Base-by-base conservation (phyloP, 1,140 invertebrate genomes). In the Zaprionus inermis region DNA sequence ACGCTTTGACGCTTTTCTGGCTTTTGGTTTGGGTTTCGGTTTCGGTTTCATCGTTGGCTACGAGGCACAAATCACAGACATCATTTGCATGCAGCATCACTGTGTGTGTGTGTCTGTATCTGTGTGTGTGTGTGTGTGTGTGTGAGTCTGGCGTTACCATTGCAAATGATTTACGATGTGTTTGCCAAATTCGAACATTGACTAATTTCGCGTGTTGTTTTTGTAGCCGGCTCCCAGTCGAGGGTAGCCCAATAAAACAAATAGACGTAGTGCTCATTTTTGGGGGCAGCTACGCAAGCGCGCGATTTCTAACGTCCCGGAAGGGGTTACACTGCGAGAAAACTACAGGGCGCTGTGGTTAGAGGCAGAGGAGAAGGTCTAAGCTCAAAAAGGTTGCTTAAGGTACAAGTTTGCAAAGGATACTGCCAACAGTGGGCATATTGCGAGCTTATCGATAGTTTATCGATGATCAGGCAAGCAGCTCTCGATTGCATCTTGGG, bases 101-200 rank as follows among this genome's bases (percentile, higher is more conserved):
- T 38, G 16, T 11, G 24, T 63, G 24, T 65, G 0, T n/a, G 32
- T 73, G 24, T 44, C 41, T 61, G 49, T n/a, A 38, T 74, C 24
- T 44, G 52, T 61, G 49, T 59, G 16, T 55, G n/a, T 34, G 16
- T 52, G 18, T 38, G 22, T 59, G 10, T 38, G 28, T 16, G 36
- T 79, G 57, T 51, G 61, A 55, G 18, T 52, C 18, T 67, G 5
- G 24, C 41, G 60, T 41, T 36, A 58, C 38, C 52, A 65, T 60
- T 71, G 41, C 57, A 70, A 59, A 72, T 88, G 83, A 86, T 86
- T 86, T 88, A 86, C 74, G 84, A 82, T 72, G 66, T 70, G 56
- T 65, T 79, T 83, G 83, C 83, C 83, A 86, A 86, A 86, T 78
- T 74, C 63, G 46, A 88, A 83, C 83, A 73, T 79, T 89, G 83